phyloP scores from a whole-genome alignment of 2,797 vertebrate genomes.

The Enteromius viviparus region DNA sequence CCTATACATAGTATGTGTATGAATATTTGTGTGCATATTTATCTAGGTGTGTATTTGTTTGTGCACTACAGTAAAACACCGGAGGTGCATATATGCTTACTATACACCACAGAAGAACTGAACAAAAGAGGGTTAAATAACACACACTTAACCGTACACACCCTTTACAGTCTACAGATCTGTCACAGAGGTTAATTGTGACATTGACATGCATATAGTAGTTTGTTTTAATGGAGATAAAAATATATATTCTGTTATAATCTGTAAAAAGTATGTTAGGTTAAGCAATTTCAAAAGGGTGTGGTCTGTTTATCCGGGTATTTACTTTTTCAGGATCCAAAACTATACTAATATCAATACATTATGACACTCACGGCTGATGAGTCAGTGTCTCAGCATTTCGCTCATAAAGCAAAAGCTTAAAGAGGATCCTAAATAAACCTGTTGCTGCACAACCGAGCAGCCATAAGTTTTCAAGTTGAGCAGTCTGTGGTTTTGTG shows the following conservation, averaged over 20 bases:
- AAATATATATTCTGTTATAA: not conserved
- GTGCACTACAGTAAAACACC: not conserved
- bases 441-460: not conserved
- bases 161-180: not conserved
- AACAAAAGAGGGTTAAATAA: conserved; percentile 24
- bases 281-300: conserved; percentile 4
- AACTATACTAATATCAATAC: not conserved
- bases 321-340: conserved; percentile 1
- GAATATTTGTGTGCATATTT: not conserved
- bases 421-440: not conserved
- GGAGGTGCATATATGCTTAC: not conserved
- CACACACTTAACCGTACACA: not conserved
- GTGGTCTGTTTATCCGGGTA: not conserved
- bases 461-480: not conserved
- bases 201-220: not conserved
- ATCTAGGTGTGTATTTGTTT: not conserved
- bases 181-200: not conserved
- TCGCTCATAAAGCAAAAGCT: not conserved
- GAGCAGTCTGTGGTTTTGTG: conserved; percentile 9
- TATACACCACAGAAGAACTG: not conserved
- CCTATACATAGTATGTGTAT: not conserved
- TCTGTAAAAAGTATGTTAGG: not conserved
- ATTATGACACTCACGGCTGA: not conserved
- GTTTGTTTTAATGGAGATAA: not conserved
- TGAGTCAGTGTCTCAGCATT: conserved; percentile 2